Evolutionary conservation across 1,140 invertebrate species (phyloP), one percentile per base, ranked within the genome.

Genomic region (Mactra quadrangularis): DNA sequence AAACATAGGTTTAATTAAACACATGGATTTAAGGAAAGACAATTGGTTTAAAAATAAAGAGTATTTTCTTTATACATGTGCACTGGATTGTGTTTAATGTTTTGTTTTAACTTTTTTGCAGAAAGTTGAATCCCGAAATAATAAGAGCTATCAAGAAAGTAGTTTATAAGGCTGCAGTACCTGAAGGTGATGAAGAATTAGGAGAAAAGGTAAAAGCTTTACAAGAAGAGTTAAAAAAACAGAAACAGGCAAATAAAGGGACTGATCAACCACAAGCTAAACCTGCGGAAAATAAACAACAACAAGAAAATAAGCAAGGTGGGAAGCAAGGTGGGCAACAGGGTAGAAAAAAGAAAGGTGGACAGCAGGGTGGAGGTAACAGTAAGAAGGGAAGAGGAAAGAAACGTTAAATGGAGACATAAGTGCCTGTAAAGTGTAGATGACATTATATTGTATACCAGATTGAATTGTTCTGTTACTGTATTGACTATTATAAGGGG

Each of bases 121-220:
- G 31, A 3, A n/a, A 38, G 47, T 47, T 70, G 19, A 50, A 70
- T 17, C 38, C 22, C 3, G 41, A n/a, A 1, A 1, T 53, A 15
- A 33, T 1, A 11, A 71, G 29, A 38, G 19, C 15, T 4, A 1
- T 53, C 4, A 71, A 71, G 52, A 72, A 33, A 22, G 53, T 55
- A 15, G 27, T 57, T 41, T 72, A 47, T 72, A 1, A 35, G 38
- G 70, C 70, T 35, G 35, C 35, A 25, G 31, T 38, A n/a, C 31
- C 50, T 27, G 27, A 22, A 11, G 19, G 0, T 41, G 50, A 57
- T 25, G 52, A 13, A 1, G 35, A 38, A 7, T 35, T 72, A 22
- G 31, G 22, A 38, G 70, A 72, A 33, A 72, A 72, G 22, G 22
- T 72, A 38, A 45, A 55, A 33, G 15, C 1, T 17, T 50, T 72